These are phyloP conservation scores for Heliothis peltigera DNA, from an alignment of 2,888 invertebrate species.

Conservation along the genomic window DNA sequence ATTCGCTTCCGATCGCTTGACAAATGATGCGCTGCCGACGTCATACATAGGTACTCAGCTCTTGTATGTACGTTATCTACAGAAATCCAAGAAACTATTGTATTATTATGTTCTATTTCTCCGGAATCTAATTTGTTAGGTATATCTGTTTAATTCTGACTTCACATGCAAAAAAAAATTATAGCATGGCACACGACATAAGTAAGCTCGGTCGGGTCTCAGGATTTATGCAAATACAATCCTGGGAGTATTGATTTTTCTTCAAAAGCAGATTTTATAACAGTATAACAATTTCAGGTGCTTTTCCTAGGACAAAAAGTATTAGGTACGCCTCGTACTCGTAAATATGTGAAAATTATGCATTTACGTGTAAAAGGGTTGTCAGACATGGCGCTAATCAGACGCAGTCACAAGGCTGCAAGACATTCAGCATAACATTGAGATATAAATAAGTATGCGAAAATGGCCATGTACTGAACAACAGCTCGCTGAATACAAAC, in stretches of 20 bases:
- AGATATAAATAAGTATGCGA: neutral
- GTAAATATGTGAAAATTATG: no score
- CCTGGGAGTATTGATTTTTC: no score
- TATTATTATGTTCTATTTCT: neutral
- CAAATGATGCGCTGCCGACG: conserved; percentile 22
- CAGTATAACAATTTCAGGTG: no score
- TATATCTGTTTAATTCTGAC: neutral
- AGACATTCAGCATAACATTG: neutral
- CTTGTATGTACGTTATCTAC: conserved; percentile 19
- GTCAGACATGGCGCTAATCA: neutral
- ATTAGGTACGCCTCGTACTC: no score
- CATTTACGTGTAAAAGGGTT: no score
- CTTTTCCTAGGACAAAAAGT: no score
- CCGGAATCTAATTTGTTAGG: neutral
- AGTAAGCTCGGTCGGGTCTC: no score
- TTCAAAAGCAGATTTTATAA: no score
- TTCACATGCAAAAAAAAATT: no score
- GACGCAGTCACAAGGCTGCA: neutral
- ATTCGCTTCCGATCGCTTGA: conserved; percentile 20
- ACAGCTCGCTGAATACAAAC: neutral
- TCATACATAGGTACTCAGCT: conserved; percentile 10
- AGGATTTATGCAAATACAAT: neutral
- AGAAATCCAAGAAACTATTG: neutral
- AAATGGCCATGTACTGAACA: neutral
- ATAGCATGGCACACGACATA: no score